Base-by-base conservation (phyloP, 2,797 vertebrate genomes). In the Gymnothorax reevesii region DNA sequence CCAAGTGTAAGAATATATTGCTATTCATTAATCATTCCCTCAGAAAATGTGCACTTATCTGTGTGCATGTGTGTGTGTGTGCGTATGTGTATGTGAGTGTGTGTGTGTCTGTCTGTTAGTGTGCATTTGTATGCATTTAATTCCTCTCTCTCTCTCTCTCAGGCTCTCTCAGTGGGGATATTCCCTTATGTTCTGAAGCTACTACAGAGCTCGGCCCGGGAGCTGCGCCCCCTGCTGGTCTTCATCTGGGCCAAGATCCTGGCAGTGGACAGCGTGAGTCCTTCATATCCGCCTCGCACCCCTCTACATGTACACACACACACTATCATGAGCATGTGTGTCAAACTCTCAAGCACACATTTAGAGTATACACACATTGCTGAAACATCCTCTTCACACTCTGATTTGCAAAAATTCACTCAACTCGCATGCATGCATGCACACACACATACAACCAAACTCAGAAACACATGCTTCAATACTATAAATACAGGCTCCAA, bases 201-300 rank as follows among this genome's bases (percentile, higher is more conserved):
- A 27, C 97, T 99, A 0, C 98, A 99, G 92, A 99, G 98, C 90
- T 99, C 98, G 0, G 98, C 98, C 80, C 94, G 98, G 79, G 98
- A 99, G 93, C 95, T 99, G 88, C 95, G 98, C 27, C 98, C 98
- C 0, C 97, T 98, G 77, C 96, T 99, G 0, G 98, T 99, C 84
- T 99, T 99, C 95, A 99, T 99, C 94, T 99, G 98, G 98, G 98
- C 98, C 89, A 99, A 99, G 94, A 99, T 99, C 90, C 96, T 99
- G 7, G 98, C 98, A 0, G 98, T 99, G 89, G 98, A 99, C 95
- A 99, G 98, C n/a, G 98, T 99, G 94, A 97, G 98, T 97, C 62
- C 62, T 22, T 22, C 7, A 66, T 22, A 91, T 69, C 15, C 8
- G 7, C 69, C 6, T 12, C 10, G 17, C 66, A 8, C 4, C 6